Conservation (phyloP, 1,140 invertebrate species). For the Fopius arisanus region DNA sequence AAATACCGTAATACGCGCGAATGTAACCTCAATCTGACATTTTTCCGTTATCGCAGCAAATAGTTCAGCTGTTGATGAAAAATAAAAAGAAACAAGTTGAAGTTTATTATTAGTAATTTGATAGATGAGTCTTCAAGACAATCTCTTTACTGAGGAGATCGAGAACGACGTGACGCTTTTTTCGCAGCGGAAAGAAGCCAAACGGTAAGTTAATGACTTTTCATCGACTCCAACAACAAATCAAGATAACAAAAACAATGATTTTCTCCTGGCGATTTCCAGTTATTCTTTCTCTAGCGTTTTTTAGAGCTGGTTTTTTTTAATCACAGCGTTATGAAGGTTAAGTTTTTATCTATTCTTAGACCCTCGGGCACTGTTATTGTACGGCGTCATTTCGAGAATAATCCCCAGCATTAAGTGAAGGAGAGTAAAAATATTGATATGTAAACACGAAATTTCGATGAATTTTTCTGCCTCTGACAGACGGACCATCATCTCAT, state of each 20-base stretch:
- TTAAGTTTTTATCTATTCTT: conserved; percentile 11
- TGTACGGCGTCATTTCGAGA: not conserved
- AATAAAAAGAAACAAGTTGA: not conserved
- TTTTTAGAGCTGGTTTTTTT: not conserved
- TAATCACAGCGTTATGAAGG: not conserved
- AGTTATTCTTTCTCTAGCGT: not conserved
- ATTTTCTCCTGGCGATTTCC: not conserved
- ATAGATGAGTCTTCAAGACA: conserved; percentile 58
- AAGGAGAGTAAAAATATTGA: not conserved
- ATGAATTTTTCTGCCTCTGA: too few relatives aligned
- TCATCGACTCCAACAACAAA: not conserved
- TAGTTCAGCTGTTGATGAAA: not conserved
- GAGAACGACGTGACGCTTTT: conserved; percentile 56
- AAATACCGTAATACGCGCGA: not conserved
- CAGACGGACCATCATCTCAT: too few relatives aligned
- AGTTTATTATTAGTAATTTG: not conserved
- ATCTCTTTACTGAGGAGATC: conserved; percentile 54
- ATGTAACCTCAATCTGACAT: conserved; percentile 20
- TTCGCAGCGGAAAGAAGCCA: conserved; percentile 44
- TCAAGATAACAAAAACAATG: not conserved
- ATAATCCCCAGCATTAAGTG: not conserved
- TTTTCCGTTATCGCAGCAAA: not conserved
- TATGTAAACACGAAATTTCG: too few relatives aligned
- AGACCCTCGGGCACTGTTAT: not conserved
- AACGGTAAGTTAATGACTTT: conserved; percentile 48